Evolutionary conservation across 2,113 vertebrate genomes (phyloP).

Genomic region (Lates calcarifer): DNA sequence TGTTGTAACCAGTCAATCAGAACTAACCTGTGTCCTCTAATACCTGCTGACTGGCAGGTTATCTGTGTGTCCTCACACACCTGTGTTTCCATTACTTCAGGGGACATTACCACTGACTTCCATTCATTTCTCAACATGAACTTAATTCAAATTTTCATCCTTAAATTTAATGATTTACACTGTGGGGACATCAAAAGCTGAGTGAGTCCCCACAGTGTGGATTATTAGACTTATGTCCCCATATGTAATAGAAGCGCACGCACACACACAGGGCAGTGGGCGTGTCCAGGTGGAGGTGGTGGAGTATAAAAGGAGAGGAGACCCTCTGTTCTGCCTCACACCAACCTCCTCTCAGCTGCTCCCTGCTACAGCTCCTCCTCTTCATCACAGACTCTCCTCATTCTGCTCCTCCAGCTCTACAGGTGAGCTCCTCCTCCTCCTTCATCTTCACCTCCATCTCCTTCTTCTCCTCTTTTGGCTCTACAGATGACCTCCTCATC

Average conservation of each 20-base stretch:
- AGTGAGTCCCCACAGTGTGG: not conserved
- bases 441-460: not conserved
- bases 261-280: not conserved
- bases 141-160: not conserved
- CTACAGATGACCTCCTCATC: not conserved
- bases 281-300: slow-evolving; percentile 18
- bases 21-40: not conserved
- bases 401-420: slow-evolving; percentile 31
- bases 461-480: not conserved
- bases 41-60: not conserved
- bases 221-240: not conserved
- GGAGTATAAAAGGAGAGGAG: slow-evolving; percentile 67
- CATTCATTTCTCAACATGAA: not conserved
- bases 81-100: not conserved
- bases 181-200: no score
- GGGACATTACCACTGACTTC: no score
- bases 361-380: slow-evolving; percentile 36
- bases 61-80: no score
- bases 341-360: slow-evolving; percentile 29
- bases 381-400: slow-evolving; percentile 30
- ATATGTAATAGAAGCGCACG: not conserved
- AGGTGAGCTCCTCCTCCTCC: slow-evolving; percentile 42
- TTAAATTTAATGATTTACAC: no score
- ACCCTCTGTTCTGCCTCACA: slow-evolving; percentile 67
- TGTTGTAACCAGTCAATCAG: slow-evolving; percentile 36